phyloP scores from a whole-genome alignment of 2,797 vertebrate species.

The Xenentodon cancila region DNA sequence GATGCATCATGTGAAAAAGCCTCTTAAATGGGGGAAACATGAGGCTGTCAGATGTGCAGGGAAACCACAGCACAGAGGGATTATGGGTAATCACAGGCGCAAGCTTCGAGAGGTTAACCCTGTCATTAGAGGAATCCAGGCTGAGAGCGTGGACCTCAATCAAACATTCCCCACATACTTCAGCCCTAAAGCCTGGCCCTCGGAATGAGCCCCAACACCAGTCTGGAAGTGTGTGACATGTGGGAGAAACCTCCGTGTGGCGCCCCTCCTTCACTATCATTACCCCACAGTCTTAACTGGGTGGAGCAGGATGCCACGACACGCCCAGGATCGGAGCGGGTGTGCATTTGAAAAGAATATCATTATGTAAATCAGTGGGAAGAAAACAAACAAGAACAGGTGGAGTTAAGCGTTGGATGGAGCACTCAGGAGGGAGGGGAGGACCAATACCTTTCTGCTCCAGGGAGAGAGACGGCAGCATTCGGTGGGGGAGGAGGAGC shows the following conservation, averaged over 20 bases:
- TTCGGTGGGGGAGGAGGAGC: constrained; percentile 93
- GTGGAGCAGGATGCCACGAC: not conserved
- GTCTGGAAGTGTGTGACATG: not conserved
- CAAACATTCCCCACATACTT: constrained; percentile 67
- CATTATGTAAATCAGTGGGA: constrained; percentile 20
- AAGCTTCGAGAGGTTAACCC: constrained; percentile 50
- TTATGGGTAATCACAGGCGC: constrained; percentile 72
- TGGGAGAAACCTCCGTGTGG: constrained; percentile 16
- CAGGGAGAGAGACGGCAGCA: constrained; percentile 98
- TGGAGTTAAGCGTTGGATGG: constrained; percentile 32
- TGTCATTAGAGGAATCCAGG: constrained; percentile 70
- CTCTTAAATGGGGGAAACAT: constrained; percentile 28
- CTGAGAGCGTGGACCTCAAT: constrained; percentile 32
- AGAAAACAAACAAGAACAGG: constrained; percentile 23
- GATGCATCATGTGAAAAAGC: constrained; percentile 51
- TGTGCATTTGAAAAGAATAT: constrained; percentile 48
- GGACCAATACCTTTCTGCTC: constrained; percentile 98
- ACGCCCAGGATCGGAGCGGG: not conserved
- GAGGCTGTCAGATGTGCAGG: constrained; percentile 48
- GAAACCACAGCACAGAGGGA: constrained; percentile 62
- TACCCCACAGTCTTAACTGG: not conserved
- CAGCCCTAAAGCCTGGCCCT: constrained; percentile 6
- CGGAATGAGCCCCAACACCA: constrained; percentile 23
- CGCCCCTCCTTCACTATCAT: not conserved
- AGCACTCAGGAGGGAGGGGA: constrained; percentile 22